Conservation (phyloP, 1,140 invertebrate genomes). For the Heliconius congener region DNA sequence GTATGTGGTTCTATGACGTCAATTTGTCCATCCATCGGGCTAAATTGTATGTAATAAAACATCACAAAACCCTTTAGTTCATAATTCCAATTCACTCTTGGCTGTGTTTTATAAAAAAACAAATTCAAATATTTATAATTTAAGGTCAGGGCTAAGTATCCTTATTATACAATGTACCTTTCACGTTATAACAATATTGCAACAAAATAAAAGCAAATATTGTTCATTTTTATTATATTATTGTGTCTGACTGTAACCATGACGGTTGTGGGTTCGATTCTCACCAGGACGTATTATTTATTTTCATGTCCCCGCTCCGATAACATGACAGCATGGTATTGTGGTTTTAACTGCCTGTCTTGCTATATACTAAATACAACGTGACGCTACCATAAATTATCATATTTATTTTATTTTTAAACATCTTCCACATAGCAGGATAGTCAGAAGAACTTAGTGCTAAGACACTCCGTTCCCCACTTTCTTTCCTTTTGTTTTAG, state of each 20-base stretch:
- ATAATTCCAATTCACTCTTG: neutral
- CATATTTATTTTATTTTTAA: no score
- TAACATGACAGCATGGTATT: no score
- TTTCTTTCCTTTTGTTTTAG: no score
- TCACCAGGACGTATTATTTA: no score
- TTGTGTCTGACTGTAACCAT: no score
- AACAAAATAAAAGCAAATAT: neutral
- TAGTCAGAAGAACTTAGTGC: no score
- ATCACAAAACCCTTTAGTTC: neutral
- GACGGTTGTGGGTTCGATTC: no score
- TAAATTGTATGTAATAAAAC: neutral
- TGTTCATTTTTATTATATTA: neutral
- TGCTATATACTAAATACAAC: neutral
- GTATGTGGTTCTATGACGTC: no score
- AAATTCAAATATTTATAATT: neutral
- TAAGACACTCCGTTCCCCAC: no score
- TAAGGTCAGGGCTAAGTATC: conserved; percentile 5
- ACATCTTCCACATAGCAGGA: no score
- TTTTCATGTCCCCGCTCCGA: no score
- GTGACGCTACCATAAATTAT: neutral
- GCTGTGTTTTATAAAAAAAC: neutral
- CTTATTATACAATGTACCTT: conserved; percentile 1
- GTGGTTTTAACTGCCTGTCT: neutral
- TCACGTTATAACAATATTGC: neutral
- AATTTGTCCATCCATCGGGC: no score